These are phyloP conservation scores for Terebella lapidaria DNA, from an alignment of 2,888 invertebrate species.

Conservation along the genomic window DNA sequence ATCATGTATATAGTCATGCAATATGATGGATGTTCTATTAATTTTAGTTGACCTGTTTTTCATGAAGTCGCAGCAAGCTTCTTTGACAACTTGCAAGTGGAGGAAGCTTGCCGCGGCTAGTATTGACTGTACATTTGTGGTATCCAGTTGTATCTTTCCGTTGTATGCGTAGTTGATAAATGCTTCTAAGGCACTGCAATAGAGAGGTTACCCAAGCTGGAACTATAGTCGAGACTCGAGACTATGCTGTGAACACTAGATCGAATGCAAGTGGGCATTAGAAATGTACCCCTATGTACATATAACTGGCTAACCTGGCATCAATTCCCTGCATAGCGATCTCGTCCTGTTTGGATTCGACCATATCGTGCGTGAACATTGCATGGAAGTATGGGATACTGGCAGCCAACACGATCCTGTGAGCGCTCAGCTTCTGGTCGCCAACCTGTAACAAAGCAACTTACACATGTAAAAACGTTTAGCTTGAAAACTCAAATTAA, in stretches of 20 bases:
- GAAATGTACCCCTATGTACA: not conserved
- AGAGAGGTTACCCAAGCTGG: not conserved
- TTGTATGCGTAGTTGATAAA: conserved; percentile 82
- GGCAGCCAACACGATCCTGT: conserved; percentile 76
- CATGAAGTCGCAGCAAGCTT: conserved; percentile 78
- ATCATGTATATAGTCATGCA: too few relatives aligned
- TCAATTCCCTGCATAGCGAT: conserved; percentile 78
- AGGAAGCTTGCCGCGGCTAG: conserved; percentile 81
- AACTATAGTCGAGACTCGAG: not conserved
- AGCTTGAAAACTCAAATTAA: not conserved
- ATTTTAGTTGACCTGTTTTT: conserved; percentile 65
- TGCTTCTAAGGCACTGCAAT: conserved; percentile 68
- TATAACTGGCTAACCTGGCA: conserved; percentile 62
- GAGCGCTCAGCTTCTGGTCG: conserved; percentile 72
- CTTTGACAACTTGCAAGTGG: conserved; percentile 72
- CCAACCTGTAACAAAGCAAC: conserved; percentile 61
- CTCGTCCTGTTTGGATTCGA: conserved; percentile 74
- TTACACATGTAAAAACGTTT: not conserved
- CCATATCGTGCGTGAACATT: conserved; percentile 86
- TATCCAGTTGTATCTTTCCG: conserved; percentile 69
- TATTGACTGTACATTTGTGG: conserved; percentile 75
- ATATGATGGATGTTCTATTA: too few relatives aligned
- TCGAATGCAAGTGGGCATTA: not conserved
- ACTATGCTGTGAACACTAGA: too few relatives aligned
- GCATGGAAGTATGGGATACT: conserved; percentile 85